Evolutionary conservation across 2,797 vertebrate genomes (phyloP), one percentile per base, ranked within the genome.

Genomic region (Discoglossus pictus): DNA sequence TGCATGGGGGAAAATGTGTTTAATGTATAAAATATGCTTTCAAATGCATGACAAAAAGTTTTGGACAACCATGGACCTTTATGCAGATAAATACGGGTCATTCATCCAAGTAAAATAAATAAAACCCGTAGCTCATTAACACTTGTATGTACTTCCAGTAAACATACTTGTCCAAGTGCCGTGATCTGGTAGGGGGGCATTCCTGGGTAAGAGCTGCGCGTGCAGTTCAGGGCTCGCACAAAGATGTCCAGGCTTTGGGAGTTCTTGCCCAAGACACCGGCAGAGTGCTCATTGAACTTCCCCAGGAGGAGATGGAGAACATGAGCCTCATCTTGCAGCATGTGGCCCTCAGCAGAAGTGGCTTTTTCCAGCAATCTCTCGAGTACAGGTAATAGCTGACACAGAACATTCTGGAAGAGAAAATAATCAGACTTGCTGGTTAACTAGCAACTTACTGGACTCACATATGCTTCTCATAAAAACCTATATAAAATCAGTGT

Each of bases 121-220:
- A n/a, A n/a, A n/a, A n/a, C n/a, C n/a, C n/a, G n/a, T n/a, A n/a
- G n/a, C n/a, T n/a, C n/a, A n/a, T n/a, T n/a, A n/a, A n/a, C n/a
- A n/a, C n/a, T n/a, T 34, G 3, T 17, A 24, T 1, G 7, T 16
- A n/a, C 20, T 10, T 11, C 13, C 11, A 18, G 1, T 65, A 13
- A 48, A 72, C 75, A 40, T 48, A 98, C 97, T 92, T 95, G 94
- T 42, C 92, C 91, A 43, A 98, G 89, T 18, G 93, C 90, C 18
- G 80, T 80, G 59, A 93, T 86, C 82, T 98, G 96, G 75, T 89
- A 77, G 55, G 91, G 75, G 46, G 86, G 82, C 62, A 89, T 65
- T 61, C 87, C 88, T 1, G 78, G 39, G 68, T 80, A 86, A 1
- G 86, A 73, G 64, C 83, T 83, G 6, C 80, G 76, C 1, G 84